Evolutionary conservation across 2,888 invertebrate genomes (phyloP), one percentile per base, ranked within the genome.

Genomic region (Stratiomys singularior): DNA sequence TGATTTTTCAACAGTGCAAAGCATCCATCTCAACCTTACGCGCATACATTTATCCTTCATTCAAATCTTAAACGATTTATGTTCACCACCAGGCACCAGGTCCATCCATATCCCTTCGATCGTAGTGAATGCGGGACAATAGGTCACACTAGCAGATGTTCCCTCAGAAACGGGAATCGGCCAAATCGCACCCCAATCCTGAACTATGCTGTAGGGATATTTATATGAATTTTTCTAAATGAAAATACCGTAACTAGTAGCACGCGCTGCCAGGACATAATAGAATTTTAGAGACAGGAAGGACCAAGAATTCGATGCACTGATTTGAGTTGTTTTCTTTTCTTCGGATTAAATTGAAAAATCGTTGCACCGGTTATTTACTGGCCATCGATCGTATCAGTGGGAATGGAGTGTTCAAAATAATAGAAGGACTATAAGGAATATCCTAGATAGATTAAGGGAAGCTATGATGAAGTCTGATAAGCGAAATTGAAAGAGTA

Each of bases 241-340:
- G 13, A 52, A 71, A 46, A 71, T 71, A 71, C 71, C 52, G 71
- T 71, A 71, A 71, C 71, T 71, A 18, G 47, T 71, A 71, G 71
- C 71, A 71, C 71, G 71, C 71, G 71, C 71, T 47, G 15, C 52
- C 47, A n/a, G 71, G 71, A 71, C 52, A 71, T 52, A 25, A 71
- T 25, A 25, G 28, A 64, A 23, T 21, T 60, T 25, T 52, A n/a
- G n/a, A n/a, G 52, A 60, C 7, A 28, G 21, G 21, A 21, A 67
- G 25, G 47, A 37, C 9, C 3, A 37, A 37, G 9, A 37, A 5
- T 5, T 37, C 37, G 15, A n/a, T 25, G 71, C 25, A 25, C 23
- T 71, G 47, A 5, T 37, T 37, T 47, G 71, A 67, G 21, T 46
- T 28, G 37, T n/a, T 30, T 60, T 60, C 25, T n/a, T n/a, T n/a